Percentiles rank a stretch among this genome's conserved stretches.
phyloP scores from a whole-genome alignment of 2,797 vertebrate genomes.

The Coregonus sp. region DNA sequence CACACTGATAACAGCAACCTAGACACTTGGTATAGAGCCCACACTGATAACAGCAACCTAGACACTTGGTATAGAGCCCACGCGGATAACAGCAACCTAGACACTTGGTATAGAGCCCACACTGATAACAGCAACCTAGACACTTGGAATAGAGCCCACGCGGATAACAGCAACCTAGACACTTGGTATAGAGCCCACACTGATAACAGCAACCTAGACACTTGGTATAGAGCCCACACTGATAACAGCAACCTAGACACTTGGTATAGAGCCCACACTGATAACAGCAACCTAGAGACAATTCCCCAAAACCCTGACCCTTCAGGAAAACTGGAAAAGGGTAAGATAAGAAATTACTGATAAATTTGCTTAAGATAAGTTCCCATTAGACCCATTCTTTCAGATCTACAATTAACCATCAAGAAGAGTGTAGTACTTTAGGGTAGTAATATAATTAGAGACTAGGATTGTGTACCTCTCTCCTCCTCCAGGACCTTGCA shows the following conservation, averaged over 20 bases:
- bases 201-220: too few relatives aligned
- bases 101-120: too few relatives aligned
- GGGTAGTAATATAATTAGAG: neutral
- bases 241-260: neutral
- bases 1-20: too few relatives aligned
- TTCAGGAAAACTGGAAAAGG: neutral
- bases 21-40: too few relatives aligned
- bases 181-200: neutral
- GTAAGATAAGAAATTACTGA: neutral
- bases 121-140: neutral
- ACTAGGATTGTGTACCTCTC: conserved; percentile 74
- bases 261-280: neutral
- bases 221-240: neutral
- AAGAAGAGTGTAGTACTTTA: neutral
- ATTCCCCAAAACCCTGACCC: neutral
- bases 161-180: too few relatives aligned
- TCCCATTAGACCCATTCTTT: neutral
- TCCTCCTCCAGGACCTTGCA: conserved; percentile 82
- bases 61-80: too few relatives aligned
- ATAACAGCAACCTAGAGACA: too few relatives aligned
- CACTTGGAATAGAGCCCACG: neutral
- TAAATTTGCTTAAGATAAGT: neutral
- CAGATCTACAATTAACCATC: neutral
- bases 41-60: too few relatives aligned
- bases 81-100: too few relatives aligned